Evolutionary conservation across 2,797 vertebrate genomes (phyloP).

Genomic region (Poecile montanus): DNA sequence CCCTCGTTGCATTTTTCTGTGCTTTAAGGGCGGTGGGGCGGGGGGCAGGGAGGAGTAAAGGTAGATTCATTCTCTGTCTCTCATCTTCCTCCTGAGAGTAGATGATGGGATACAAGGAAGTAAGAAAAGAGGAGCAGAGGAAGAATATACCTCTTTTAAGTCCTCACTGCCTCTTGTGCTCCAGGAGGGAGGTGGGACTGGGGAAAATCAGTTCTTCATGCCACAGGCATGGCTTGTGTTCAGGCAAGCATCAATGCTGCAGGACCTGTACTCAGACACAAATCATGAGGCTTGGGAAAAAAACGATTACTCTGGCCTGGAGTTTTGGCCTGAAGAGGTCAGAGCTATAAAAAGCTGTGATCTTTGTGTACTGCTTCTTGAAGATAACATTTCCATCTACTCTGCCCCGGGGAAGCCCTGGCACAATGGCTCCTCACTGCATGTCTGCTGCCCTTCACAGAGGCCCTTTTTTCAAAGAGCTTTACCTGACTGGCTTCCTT

Average conservation of each 20-base stretch:
- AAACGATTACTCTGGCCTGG: not conserved
- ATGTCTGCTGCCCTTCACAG: not conserved
- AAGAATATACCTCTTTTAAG: not conserved
- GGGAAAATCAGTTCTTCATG: not conserved
- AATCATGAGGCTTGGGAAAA: not conserved
- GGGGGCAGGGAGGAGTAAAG: not conserved
- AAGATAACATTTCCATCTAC: not conserved
- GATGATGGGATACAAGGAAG: not conserved
- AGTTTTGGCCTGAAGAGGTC: not conserved
- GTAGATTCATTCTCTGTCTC: not conserved
- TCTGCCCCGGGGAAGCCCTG: not conserved
- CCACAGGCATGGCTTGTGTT: not conserved
- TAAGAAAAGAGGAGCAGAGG: not conserved
- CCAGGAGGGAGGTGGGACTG: not conserved
- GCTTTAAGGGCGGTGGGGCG: not conserved
- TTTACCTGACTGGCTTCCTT: not conserved
- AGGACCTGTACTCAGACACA: not conserved
- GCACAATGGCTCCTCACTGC: not conserved
- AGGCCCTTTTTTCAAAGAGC: not conserved
- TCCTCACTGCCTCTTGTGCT: not conserved
- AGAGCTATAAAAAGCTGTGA: not conserved
- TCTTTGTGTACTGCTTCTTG: not conserved
- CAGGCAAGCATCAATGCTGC: not conserved
- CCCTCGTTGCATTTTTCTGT: not conserved
- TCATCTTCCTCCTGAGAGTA: not conserved